Conservation (phyloP, 2,888 invertebrate species). For the Melinaea menophilus region DNA sequence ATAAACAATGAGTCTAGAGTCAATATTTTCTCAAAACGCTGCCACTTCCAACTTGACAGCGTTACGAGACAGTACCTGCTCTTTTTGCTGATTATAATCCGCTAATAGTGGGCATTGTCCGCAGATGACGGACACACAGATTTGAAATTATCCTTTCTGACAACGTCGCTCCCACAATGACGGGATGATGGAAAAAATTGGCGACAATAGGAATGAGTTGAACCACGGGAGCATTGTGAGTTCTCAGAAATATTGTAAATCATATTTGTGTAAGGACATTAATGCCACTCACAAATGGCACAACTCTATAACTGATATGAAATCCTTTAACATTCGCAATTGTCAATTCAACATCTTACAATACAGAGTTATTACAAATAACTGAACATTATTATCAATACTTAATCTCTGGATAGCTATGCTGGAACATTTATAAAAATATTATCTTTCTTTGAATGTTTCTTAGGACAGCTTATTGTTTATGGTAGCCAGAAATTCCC, state of each 20-base stretch:
- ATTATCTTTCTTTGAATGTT: conserved; percentile 41
- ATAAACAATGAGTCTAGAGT: no score
- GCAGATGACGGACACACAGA: conserved; percentile 58
- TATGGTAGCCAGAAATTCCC: background rate
- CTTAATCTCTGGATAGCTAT: conserved; percentile 44
- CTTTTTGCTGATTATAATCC: conserved; percentile 72
- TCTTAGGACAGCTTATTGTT: conserved; percentile 18
- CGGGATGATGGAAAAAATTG: conserved; percentile 37
- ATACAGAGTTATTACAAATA: conserved; percentile 48
- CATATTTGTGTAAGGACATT: conserved; percentile 59
- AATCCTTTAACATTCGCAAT: conserved; percentile 46
- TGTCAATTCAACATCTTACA: conserved; percentile 48
- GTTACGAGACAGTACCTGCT: conserved; percentile 58
- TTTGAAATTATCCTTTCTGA: conserved; percentile 48
- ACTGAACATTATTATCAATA: conserved; percentile 47
- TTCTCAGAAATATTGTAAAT: conserved; percentile 60
- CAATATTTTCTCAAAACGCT: conserved; percentile 19
- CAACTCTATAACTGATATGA: conserved; percentile 45
- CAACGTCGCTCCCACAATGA: conserved; percentile 34
- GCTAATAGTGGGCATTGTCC: conserved; percentile 76
- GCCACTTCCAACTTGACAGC: conserved; percentile 35
- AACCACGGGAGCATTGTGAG: conserved; percentile 43
- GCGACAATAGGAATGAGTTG: conserved; percentile 70
- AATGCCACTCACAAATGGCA: conserved; percentile 30
- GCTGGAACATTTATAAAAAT: conserved; percentile 31